phyloP scores from a whole-genome alignment of 2,888 invertebrate genomes.

The Disparrhopalites patrizii region DNA sequence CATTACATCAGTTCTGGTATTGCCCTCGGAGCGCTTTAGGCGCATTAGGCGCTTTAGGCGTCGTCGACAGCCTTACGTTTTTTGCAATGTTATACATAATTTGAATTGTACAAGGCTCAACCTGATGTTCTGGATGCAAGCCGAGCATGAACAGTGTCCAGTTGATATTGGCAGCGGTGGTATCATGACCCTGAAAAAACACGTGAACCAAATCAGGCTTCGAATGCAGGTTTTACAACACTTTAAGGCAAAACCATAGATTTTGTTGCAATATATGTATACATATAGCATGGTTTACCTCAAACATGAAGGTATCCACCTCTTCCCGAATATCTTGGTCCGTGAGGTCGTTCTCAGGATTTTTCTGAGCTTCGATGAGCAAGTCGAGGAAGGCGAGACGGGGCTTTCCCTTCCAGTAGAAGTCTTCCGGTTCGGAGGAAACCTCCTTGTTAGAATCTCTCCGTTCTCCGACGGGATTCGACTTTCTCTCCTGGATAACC shows the following conservation, averaged over 20 bases:
- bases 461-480: too few species aligned
- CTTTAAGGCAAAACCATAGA: neutral
- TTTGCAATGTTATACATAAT: too few species aligned
- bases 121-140: too few species aligned
- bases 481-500: too few species aligned
- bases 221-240: neutral
- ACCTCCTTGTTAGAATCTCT: too few species aligned
- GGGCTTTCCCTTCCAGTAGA: conserved; percentile 38
- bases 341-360: conserved; percentile 56
- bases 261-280: neutral
- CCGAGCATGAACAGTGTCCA: conserved; percentile 47
- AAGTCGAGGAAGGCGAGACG: conserved; percentile 56
- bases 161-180: conserved; percentile 41
- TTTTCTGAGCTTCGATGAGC: conserved; percentile 55
- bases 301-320: conserved; percentile 64
- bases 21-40: too few species aligned
- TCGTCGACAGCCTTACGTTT: too few species aligned
- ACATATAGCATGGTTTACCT: conserved; percentile 56
- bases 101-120: too few species aligned
- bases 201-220: neutral
- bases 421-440: too few species aligned
- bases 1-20: too few species aligned
- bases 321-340: conserved; percentile 80
- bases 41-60: too few species aligned
- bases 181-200: conserved; percentile 48